Percentiles rank a stretch among this genome's conserved stretches.
Evolutionary conservation across 1,140 invertebrate species (phyloP).

Genomic region (Lithobius niger): DNA sequence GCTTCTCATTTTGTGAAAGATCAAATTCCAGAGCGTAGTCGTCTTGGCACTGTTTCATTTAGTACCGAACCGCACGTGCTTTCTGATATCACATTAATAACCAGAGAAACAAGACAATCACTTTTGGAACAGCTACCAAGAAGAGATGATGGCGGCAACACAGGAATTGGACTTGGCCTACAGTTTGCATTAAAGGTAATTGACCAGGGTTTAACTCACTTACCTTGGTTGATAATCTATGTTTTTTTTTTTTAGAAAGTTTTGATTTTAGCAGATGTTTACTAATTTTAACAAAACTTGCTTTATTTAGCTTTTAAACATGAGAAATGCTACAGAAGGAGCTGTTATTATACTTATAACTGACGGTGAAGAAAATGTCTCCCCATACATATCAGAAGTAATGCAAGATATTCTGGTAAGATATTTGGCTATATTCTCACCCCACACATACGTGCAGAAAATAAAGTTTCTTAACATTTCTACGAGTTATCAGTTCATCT

Average conservation of each 20-base stretch:
- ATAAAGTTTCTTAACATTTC: too few relatives aligned
- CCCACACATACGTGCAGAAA: too few relatives aligned
- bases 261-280: too few relatives aligned
- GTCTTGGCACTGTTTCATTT: conserved; percentile 17
- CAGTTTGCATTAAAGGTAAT: conserved; percentile 13
- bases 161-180: conserved; percentile 18
- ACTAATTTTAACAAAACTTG: too few relatives aligned
- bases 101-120: conserved; percentile 8
- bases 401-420: conserved; percentile 9
- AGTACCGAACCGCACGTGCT: conserved; percentile 15
- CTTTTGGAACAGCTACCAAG: conserved; percentile 11
- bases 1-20: conserved; percentile 15
- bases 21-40: conserved; percentile 13
- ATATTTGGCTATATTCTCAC: too few relatives aligned
- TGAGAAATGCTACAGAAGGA: conserved; percentile 11
- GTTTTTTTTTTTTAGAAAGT: too few relatives aligned
- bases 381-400: conserved; percentile 17
- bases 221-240: too few relatives aligned
- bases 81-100: conserved; percentile 13
- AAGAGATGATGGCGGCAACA: conserved; percentile 17
- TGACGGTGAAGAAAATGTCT: conserved; percentile 23
- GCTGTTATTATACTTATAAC: conserved; percentile 17
- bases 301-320: too few relatives aligned
- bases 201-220: not conserved
- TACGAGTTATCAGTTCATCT: too few relatives aligned